Conservation (phyloP, 2,113 vertebrate genomes). For the Mystacornis crossleyi region DNA sequence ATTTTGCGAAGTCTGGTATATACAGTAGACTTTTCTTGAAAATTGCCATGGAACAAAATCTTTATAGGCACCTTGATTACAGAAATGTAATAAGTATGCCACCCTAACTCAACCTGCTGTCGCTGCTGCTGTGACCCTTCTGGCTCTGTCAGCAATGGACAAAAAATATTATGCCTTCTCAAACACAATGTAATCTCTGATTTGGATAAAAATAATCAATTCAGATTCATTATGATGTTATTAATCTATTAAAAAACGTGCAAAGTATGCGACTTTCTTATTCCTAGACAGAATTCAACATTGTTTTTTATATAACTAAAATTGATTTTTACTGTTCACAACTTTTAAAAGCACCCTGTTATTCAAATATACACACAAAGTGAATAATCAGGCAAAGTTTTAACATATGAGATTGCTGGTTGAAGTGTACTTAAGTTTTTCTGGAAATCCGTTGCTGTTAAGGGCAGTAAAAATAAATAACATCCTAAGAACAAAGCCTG, state of each 20-base stretch:
- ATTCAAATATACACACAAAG: not conserved
- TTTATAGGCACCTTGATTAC: not conserved
- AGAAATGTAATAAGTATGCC: rapidly evolving
- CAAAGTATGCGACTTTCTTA: not conserved
- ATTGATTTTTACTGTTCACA: not conserved
- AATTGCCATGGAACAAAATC: not conserved
- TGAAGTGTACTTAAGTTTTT: not conserved
- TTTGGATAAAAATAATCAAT: not conserved
- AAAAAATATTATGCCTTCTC: not conserved
- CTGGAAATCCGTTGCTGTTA: not conserved
- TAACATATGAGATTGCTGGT: not conserved
- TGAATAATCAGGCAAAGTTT: not conserved
- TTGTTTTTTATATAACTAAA: not conserved
- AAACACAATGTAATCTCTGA: not conserved
- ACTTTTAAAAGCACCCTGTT: not conserved
- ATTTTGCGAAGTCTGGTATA: not conserved
- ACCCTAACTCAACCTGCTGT: not conserved
- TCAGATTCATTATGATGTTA: not conserved
- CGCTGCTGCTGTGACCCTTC: not conserved
- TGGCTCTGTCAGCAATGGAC: not conserved
- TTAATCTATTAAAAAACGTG: not conserved
- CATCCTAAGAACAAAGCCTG: not conserved
- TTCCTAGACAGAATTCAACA: not conserved
- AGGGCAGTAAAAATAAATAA: not conserved
- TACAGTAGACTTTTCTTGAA: not conserved